Evolutionary conservation across 2,888 invertebrate genomes (phyloP), one percentile per base, ranked within the genome.

Genomic region (Smittia aterrima): DNA sequence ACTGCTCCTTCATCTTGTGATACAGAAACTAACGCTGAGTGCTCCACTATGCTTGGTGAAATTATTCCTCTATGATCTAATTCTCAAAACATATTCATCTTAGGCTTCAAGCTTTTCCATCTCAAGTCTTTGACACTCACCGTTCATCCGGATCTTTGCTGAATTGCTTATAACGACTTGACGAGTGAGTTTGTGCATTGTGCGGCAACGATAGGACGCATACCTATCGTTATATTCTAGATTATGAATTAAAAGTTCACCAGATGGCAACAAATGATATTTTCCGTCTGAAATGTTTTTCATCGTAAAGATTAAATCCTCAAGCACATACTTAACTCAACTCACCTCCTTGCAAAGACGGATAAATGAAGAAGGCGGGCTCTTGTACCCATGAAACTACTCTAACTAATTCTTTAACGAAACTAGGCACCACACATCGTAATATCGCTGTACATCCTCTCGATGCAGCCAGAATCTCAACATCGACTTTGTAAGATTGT

Each of bases 381-480:
- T 90, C 90, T 83, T 90, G 90, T 77, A 90, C 85, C 90, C 90
- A 90, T 75, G 90, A 89, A 78, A 90, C 89, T 77, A 90, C 90
- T 80, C 89, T 86, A 78, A 90, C 90, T 82, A 89, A 84, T 83
- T 90, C 90, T 83, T 88, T 89, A 78, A 90, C 90, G 82, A 89
- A 89, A 80, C 88, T 87, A 78, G 90, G 90, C 79, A 90, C 87
- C 78, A 88, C 86, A 82, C 90, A 90, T 80, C 89, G 88, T 77
- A 90, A 83, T 76, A 90, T 87, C 75, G 90, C 90, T 53, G 90
- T 89, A 81, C 90, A 90, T 72, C 90, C 90, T 78, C 89, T 84
- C 66, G 89, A 86, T 75, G 89, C 89, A 76, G 87, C 87, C 78
- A 89, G 84, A 78, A 89, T 89, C 82, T 90, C 89, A 76, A 90